Evolutionary conservation across 2,888 invertebrate genomes (phyloP).

Genomic region (Drosophila anomelani): DNA sequence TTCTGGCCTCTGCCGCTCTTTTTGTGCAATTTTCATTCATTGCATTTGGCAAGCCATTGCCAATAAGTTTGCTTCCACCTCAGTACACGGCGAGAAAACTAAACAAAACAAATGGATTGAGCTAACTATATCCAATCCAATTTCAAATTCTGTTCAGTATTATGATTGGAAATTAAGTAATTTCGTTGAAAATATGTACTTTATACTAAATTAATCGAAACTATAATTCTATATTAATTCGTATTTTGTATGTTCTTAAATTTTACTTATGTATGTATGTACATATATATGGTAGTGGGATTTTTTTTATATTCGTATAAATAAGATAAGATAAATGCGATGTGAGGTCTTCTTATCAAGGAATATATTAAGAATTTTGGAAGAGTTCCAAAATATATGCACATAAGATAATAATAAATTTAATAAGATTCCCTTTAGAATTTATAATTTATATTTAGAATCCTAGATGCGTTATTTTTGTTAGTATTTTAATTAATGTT

Average conservation of each 20-base stretch:
- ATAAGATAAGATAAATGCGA: too few relatives aligned
- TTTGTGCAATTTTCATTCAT: constrained; percentile 61
- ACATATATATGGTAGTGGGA: too few relatives aligned
- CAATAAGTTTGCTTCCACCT: constrained; percentile 61
- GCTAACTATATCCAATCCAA: too few relatives aligned
- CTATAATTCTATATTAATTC: too few relatives aligned
- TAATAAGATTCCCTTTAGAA: not conserved
- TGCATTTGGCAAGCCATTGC: constrained; percentile 68
- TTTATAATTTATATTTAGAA: too few relatives aligned
- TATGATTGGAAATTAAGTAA: too few relatives aligned
- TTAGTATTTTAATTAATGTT: not conserved
- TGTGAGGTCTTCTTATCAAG: too few relatives aligned
- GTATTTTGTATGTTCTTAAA: too few relatives aligned
- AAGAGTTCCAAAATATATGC: too few relatives aligned
- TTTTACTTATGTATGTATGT: not conserved
- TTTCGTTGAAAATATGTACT: too few relatives aligned
- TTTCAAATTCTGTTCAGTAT: too few relatives aligned
- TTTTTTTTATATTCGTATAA: not conserved
- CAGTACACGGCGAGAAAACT: constrained; percentile 11
- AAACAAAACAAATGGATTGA: not conserved
- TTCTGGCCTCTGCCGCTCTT: constrained; percentile 37
- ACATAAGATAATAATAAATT: not conserved
- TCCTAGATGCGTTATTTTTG: not conserved
- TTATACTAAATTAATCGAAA: too few relatives aligned
- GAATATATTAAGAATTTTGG: not conserved